Base-by-base conservation (phyloP, 2,797 vertebrate genomes). In the Centropyge bicolor region DNA sequence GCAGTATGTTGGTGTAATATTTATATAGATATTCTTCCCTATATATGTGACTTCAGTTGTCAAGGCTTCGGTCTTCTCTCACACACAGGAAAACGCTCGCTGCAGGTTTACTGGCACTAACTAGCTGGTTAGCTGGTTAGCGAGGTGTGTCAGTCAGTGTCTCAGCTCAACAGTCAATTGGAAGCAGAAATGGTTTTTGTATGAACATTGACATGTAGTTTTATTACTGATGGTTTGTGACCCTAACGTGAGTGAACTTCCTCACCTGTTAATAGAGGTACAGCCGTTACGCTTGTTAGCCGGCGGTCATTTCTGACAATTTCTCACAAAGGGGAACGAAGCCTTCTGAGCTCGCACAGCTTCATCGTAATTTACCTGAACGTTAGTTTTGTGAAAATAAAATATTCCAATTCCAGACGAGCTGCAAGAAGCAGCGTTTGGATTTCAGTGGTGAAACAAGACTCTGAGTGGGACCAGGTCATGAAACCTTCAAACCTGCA, bases 1-100 rank as follows among this genome's bases (percentile, higher is more conserved):
- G 77, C 76, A 80, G 69, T 69, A 68, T 77, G 82, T 84, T 85
- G 63, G 43, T 74, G 70, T 82, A 66, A 66, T 65, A 63, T 75
- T 80, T 66, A 72, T 82, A 73, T 82, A 69, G 78, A 72, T 82
- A 67, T 80, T 86, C 56, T 79, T 83, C 62, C 20, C n/a, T 84
- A 36, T 68, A 79, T 75, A 27, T 82, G 65, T 81, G 80, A 87
- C 36, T 74, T 77, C 45, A 61, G 69, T 62, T 76, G 61, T 85
- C 78, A 78, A 81, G 49, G 84, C 78, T 54, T 69, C 80, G 66
- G 83, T 85, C 54, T 2, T 40, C 51, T 38, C 36, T 80, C 80
- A 57, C 78, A 46, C 60, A 8, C 60, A 72, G 81, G 74, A 87
- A 68, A 24, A 76, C 7, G 60, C 69, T 82, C 11, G 0, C 71